phyloP scores from a whole-genome alignment of 2,113 vertebrate species.

The Perca flavescens region DNA sequence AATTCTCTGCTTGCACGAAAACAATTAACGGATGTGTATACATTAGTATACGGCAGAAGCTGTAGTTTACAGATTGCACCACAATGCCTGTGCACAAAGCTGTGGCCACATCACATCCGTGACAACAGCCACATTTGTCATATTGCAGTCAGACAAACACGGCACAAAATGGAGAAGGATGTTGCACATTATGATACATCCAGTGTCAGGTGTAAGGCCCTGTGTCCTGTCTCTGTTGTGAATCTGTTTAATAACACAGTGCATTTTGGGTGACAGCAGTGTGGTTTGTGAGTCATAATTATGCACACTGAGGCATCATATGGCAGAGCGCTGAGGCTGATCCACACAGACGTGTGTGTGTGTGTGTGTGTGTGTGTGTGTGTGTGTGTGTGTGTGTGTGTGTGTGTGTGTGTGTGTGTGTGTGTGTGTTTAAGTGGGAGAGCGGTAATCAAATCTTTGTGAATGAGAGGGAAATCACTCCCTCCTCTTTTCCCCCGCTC shows the following conservation, averaged over 20 bases:
- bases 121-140: neutral
- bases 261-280: conserved; percentile 61
- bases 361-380: conserved; percentile 14
- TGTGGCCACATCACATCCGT: neutral
- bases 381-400: conserved; percentile 19
- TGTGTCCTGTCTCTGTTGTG: conserved; percentile 12
- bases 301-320: conserved; percentile 37
- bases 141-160: neutral
- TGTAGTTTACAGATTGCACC: neutral
- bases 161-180: conserved; percentile 11
- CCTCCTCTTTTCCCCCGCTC: neutral
- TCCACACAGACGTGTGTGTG: conserved; percentile 4
- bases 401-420: conserved; percentile 14
- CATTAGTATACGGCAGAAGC: neutral
- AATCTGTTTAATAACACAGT: conserved; percentile 40
- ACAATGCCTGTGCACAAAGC: neutral
- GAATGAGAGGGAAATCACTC: conserved; percentile 65
- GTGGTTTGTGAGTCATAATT: conserved; percentile 54
- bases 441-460: conserved; percentile 70
- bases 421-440: conserved; percentile 9
- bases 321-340: conserved; percentile 32
- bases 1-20: neutral
- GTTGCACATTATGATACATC: neutral
- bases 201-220: conserved; percentile 54
- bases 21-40: neutral